Base-by-base conservation (phyloP, 1,140 invertebrate species). In the Plutomurus gul region DNA sequence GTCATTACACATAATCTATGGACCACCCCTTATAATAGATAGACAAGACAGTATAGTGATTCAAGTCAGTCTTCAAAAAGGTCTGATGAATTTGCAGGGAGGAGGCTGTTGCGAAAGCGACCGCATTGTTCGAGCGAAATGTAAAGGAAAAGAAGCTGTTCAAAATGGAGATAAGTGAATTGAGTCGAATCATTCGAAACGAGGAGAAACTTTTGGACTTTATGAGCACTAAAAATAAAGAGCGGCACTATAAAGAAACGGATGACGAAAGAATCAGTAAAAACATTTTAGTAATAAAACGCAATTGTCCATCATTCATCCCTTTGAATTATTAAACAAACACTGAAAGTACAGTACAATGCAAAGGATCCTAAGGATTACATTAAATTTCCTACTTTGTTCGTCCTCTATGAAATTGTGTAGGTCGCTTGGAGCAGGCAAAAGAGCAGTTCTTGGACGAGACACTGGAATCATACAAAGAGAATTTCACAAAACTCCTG, bases 131-230 rank as follows among this genome's bases (percentile, higher is more conserved):
- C 6, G 82, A 83, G 65, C 46, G 82, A 51, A 83, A 81, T 43
- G 37, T 43, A 56, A 83, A 83, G 39, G 82, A 83, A 49, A 83
- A 79, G 74, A 82, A 82, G 43, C 75, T 82, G 36, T 79, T 76
- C 47, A 39, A 51, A 5, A 43, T 83, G 76, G 82, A 83, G 75
- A 80, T 81, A n/a, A 75, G 78, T 27, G 82, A 83, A 74, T 56
- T 81, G 20, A 81, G 60, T 11, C 73, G 83, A 47, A 75, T 81
- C 8, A 82, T 81, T 71, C 56, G 83, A 22, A 74, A 84, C 43
- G 83, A 84, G 37, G 75, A 84, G 71, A 84, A 84, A 72, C 75
- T 84, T 4, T 60, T 84, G 30, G 79, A 84, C 43, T 84, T 84
- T 43, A 81, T 84, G 81, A 75, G 36, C 43, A 81, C 75, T 1